These are phyloP conservation scores for Proisotoma minuta DNA, from an alignment of 2,888 invertebrate species.

Conservation along the genomic window DNA sequence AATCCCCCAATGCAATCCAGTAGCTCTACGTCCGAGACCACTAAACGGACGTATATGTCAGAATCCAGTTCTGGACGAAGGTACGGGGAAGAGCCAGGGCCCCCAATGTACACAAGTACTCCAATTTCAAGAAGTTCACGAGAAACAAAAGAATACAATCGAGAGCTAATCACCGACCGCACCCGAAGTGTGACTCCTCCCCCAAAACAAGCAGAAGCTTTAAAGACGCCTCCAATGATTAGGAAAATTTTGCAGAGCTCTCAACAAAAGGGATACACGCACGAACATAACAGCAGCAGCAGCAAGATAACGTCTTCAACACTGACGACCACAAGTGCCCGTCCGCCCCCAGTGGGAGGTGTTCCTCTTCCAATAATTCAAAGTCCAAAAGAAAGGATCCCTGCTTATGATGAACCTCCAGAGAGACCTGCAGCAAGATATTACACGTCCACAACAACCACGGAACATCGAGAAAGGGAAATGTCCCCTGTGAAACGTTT, in stretches of 20 bases:
- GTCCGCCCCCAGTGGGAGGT: slow-evolving; percentile 34
- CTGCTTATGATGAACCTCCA: slow-evolving; percentile 41
- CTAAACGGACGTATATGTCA: slow-evolving; percentile 29
- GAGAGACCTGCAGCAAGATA: slow-evolving; percentile 33
- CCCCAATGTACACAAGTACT: slow-evolving; percentile 41
- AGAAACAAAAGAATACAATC: slow-evolving; percentile 19
- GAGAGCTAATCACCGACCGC: slow-evolving; percentile 35
- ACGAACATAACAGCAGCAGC: slow-evolving; percentile 10
- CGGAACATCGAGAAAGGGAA: slow-evolving; percentile 39
- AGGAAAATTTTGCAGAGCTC: slow-evolving; percentile 42
- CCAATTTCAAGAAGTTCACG: slow-evolving; percentile 31
- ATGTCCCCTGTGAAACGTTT: slow-evolving; percentile 42
- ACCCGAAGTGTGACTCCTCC: slow-evolving; percentile 42
- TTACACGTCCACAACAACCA: slow-evolving; percentile 43
- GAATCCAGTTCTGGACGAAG: slow-evolving; percentile 11
- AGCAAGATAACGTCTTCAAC: slow-evolving; percentile 5
- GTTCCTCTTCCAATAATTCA: slow-evolving; percentile 28
- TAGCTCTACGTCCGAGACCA: slow-evolving; percentile 18
- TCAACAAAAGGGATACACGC: slow-evolving; percentile 11
- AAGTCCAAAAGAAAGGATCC: slow-evolving; percentile 19
- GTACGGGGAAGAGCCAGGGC: slow-evolving; percentile 24
- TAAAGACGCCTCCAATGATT: slow-evolving; percentile 46
- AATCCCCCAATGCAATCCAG: slow-evolving; percentile 15
- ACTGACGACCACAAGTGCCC: slow-evolving; percentile 10
- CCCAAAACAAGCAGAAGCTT: slow-evolving; percentile 37